Evolutionary conservation across 2,113 vertebrate species (phyloP), one percentile per base, ranked within the genome.

Genomic region (Ariopsis seemanni): DNA sequence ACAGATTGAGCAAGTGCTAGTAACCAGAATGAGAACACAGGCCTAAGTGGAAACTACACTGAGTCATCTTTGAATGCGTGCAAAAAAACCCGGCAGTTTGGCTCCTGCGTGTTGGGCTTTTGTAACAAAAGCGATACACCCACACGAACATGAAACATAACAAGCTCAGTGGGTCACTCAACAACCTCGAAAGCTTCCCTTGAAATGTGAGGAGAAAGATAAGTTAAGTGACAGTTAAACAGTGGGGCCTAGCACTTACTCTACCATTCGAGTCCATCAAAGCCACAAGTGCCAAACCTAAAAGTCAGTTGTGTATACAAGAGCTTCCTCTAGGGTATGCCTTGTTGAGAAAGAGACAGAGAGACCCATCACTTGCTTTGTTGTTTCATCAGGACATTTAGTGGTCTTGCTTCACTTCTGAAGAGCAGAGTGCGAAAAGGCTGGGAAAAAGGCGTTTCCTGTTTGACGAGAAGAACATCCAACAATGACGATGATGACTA

Each of bases 31-130:
- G 62, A 86, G 90, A 91, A 91, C 91, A 85, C 85, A 91, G 86
- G 92, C 91, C 91, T 92, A 91, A 91, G 91, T 94, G 93, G 93
- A 95, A 94, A 94, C 91, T 90, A 65, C 83, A 91, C 88, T 92
- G 93, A 95, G 91, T 94, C 94, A 95, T 92, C 91, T 89, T 91
- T 92, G 81, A 86, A 89, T 74, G 85, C 87, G 57, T 65, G 74
- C 4, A 74, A 63, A 65, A 82, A 85, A 84, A 71, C 91, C 72
- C 71, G 86, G 86, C 57, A 65, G 69, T 90, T 92, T 88, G 89
- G 67, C 86, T 89, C 80, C 89, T 89, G 15, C 82, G 12, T 85
- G 55, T 82, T 84, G 58, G 55, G 60, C 30, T 87, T 65, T 74
- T 82, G 25, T 8, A 30, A 67, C 12, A 60, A 57, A 14, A 48